Base-by-base conservation (phyloP, 2,888 invertebrate species). In the Holacanthella duospinosa region DNA sequence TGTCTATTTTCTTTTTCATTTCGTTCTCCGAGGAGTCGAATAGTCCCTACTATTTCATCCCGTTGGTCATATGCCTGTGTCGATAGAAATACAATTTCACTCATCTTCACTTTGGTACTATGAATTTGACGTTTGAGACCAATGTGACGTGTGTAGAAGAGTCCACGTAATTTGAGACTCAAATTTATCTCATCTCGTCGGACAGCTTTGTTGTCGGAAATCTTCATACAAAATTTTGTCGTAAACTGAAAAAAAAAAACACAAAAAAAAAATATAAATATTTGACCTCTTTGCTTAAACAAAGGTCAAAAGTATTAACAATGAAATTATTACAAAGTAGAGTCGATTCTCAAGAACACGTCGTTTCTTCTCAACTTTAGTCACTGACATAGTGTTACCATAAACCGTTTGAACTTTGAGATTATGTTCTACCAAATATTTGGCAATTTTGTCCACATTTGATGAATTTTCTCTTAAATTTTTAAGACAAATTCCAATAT, bases 391-490 rank as follows among this genome's bases (percentile, higher is more conserved):
- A n/a, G 66, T 58, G 25, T 63, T 61, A n/a, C 69, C 69, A 57
- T 69, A 69, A 1, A 69, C 12, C 2, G 68, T 66, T 59, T 68
- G 69, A 4, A 69, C 69, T 54, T 69, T 69, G 12, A 69, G 29
- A 58, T 59, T 59, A 54, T 69, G 69, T 9, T 69, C 69, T 1
- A 70, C 64, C 12, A 70, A 54, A 4, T 64, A 48, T 24, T 70
- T 64, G 0, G 64, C 64, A n/a, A 70, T 70, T 43, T 64, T 63
- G 29, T 70, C 70, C 12, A 70, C 70, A 54, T 70, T 65, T 1
- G 65, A 55, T 43, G 66, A 66, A 66, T 68, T 68, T 29, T 68
- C 70, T 6, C 64, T 28, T 58, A 70, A 67, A 29, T 65, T 67
- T 0, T 64, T 28, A n/a, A 64, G 57, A 21, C 66, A 64, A 2